phyloP scores from a whole-genome alignment of 2,888 invertebrate species.

The Patella pellucida region DNA sequence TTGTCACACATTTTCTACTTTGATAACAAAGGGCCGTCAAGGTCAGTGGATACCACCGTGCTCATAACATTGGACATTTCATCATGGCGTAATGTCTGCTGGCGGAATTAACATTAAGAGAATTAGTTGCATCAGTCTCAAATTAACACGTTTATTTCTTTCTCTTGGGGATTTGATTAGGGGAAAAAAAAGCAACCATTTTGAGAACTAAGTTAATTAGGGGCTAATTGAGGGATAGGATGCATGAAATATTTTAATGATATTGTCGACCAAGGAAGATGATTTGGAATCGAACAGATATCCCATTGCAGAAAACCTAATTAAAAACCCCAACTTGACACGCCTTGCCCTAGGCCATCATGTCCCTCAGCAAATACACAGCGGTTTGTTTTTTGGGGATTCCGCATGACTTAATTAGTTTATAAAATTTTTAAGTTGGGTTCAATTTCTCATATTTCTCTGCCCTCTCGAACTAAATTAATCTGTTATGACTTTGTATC shows the following conservation, averaged over 20 bases:
- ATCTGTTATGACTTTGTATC: too few species aligned
- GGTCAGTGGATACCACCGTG: not conserved
- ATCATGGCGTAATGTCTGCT: not conserved
- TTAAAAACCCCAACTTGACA: conserved; percentile 5
- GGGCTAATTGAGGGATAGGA: not conserved
- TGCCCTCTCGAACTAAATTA: too few species aligned
- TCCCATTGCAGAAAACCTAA: not conserved
- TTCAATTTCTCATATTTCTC: too few species aligned
- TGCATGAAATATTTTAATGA: conserved; percentile 9
- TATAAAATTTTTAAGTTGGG: too few species aligned
- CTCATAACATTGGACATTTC: not conserved
- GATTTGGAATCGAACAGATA: not conserved
- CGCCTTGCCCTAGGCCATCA: not conserved
- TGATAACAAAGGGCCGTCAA: not conserved
- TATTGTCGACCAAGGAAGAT: conserved; percentile 1
- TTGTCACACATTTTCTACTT: not conserved
- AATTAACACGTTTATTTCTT: conserved; percentile 10
- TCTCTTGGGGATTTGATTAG: conserved; percentile 4
- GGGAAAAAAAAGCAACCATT: not conserved
- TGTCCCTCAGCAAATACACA: not conserved
- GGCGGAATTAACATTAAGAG: conserved; percentile 5
- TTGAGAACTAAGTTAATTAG: conserved; percentile 7
- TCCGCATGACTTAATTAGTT: too few species aligned
- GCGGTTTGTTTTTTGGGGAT: not conserved
- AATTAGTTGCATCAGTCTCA: conserved; percentile 11